Base-by-base conservation (phyloP, 2,113 vertebrate species). In the Myotis davidii region DNA sequence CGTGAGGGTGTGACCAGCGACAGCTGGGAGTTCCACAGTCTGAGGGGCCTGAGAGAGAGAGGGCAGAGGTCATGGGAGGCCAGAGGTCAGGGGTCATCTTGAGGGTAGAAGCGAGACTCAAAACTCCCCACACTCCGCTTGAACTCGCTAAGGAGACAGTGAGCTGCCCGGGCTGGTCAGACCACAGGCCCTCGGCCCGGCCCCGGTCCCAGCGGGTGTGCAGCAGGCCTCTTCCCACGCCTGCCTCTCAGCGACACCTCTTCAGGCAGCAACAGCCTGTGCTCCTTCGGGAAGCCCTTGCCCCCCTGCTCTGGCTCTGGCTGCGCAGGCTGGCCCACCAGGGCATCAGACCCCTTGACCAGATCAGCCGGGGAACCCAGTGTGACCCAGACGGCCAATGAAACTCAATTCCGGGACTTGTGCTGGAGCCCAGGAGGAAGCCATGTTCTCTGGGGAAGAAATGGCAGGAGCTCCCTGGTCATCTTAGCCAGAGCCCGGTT, bases 1-100 rank as follows among this genome's bases (percentile, higher is more conserved):
- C 10, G 99, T 99, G 34, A 99, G 98, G 1, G 99, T 99, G 97
- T 99, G 99, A 17, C 99, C 99, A 0, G 99, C 99, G 42, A 99
- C 97, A 0, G 98, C 98, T 1, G 99, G 99, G 88, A 99, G 96
- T 83, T 99, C 84, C 94, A 98, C 95, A n/a, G 98, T 98, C 99
- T 99, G 96, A n/a, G 77, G 45, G 2, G n/a, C 91, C 97, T 98
- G 69, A 13, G 8, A 12, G 88, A 91, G 1, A 32, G 25, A 85
- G 52, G 37, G 54, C 14, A 18, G 18, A 59, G 18, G 70, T 94
- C 34, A 86, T 7, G 1, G 25, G 90, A 23, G 5, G 23, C 13
- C 25, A 42, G 27, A 32, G 67, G 23, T 45, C 70, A 78, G 65
- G 45, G 25, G 70, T 90, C 25, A n/a, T 18, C 42, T 42, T 61